Evolutionary conservation across 2,888 invertebrate genomes (phyloP).

Genomic region (Leptinotarsa haldemani): DNA sequence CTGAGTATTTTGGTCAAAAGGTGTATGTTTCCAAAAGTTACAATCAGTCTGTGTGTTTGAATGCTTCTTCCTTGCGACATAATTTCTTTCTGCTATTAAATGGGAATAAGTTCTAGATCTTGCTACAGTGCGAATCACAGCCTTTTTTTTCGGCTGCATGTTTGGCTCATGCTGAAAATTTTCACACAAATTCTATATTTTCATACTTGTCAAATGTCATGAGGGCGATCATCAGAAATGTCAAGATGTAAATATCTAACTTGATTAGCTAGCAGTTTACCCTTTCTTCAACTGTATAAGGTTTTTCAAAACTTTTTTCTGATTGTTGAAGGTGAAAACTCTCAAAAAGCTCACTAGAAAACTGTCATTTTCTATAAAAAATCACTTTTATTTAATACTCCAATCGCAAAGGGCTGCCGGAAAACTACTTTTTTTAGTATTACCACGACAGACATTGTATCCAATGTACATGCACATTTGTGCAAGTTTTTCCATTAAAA

Average conservation of each 20-base stretch:
- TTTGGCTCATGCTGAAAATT: slow-evolving; percentile 15
- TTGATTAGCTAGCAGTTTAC: too few species aligned
- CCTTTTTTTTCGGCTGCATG: slow-evolving; percentile 4
- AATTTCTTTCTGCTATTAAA: slow-evolving; percentile 5
- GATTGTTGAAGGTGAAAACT: too few species aligned
- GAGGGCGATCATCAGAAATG: neutral
- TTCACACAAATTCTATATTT: neutral
- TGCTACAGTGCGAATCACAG: neutral
- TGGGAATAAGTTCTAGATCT: slow-evolving; percentile 20
- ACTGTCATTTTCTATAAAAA: too few species aligned
- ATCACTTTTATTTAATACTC: too few species aligned
- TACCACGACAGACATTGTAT: neutral
- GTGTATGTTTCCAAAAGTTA: neutral
- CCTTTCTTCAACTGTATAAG: too few species aligned
- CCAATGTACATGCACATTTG: neutral
- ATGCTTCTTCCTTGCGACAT: slow-evolving; percentile 6
- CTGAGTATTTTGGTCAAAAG: slow-evolving; percentile 1
- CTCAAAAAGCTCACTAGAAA: too few species aligned
- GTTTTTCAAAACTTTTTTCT: too few species aligned
- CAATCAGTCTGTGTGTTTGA: slow-evolving; percentile 17
- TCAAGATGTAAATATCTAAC: neutral
- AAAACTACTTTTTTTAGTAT: neutral
- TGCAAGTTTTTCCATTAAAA: neutral
- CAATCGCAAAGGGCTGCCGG: neutral
- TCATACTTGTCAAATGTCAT: slow-evolving; percentile 6